phyloP scores from a whole-genome alignment of 2,797 vertebrate genomes.

The Microcaecilia unicolor region DNA sequence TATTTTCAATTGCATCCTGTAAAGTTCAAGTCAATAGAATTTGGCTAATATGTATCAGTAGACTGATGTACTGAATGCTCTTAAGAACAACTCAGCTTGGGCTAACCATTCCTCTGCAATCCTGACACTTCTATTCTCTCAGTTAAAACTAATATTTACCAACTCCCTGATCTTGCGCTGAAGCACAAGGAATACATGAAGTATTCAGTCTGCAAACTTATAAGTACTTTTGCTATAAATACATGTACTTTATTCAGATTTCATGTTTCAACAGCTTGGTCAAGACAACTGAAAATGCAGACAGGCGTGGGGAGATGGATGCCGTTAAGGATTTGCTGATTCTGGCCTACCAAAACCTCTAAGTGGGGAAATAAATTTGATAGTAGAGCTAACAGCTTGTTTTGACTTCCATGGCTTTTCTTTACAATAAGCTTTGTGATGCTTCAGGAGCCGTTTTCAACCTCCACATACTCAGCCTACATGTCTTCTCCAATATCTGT shows the following conservation, averaged over 20 bases:
- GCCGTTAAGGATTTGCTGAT: background rate
- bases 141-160: background rate
- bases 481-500: too few relatives aligned
- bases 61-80: background rate
- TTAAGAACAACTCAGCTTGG: background rate
- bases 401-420: too few relatives aligned
- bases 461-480: too few relatives aligned
- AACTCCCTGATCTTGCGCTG: background rate
- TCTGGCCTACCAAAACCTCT: background rate
- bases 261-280: constrained; percentile 7
- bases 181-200: background rate
- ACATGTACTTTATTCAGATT: background rate
- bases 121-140: background rate
- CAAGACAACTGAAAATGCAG: constrained; percentile 1
- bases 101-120: background rate
- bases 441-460: too few relatives aligned
- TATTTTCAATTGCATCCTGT: too few relatives aligned
- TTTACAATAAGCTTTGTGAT: too few relatives aligned
- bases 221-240: background rate
- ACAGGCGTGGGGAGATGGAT: background rate
- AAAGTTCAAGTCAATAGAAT: too few relatives aligned
- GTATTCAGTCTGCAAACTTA: background rate
- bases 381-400: constrained; percentile 4
- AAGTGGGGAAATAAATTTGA: constrained; percentile 13
- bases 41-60: too few relatives aligned